These are phyloP conservation scores for Ochotona curzoniae DNA, from an alignment of 2,113 vertebrate species.

Conservation along the genomic window DNA sequence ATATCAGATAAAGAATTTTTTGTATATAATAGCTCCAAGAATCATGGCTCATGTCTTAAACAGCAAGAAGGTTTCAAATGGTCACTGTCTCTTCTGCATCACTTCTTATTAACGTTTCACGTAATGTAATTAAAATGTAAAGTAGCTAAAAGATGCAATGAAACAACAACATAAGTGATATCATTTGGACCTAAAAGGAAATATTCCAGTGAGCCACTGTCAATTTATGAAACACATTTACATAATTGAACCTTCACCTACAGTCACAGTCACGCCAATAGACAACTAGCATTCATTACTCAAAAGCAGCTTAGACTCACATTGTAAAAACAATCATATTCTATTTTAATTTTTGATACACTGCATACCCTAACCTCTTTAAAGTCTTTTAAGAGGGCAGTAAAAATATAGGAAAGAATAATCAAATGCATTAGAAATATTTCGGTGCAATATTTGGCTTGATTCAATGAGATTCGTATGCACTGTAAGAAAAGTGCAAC, in stretches of 20 bases:
- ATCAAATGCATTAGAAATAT: not conserved
- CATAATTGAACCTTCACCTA: not conserved
- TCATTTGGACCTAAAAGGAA: slow-evolving; percentile 22
- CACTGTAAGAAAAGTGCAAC: not conserved
- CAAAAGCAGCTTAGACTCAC: not conserved
- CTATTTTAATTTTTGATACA: slow-evolving; percentile 26
- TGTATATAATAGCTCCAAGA: not conserved
- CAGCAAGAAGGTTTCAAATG: not conserved
- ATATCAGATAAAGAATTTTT: not conserved
- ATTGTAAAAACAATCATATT: not conserved
- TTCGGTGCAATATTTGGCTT: not conserved
- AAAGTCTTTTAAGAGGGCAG: not conserved
- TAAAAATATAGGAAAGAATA: not conserved
- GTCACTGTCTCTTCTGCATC: slow-evolving; percentile 55
- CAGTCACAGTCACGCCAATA: not conserved
- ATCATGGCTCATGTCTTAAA: slow-evolving; percentile 13
- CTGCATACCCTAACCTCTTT: not conserved
- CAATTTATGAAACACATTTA: slow-evolving; percentile 43
- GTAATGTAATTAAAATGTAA: slow-evolving; percentile 60
- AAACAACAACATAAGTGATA: slow-evolving; percentile 36
- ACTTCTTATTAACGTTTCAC: slow-evolving; percentile 62
- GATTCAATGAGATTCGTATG: not conserved
- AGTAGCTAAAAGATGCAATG: slow-evolving; percentile 33
- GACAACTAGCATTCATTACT: not conserved
- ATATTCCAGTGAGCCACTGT: not conserved